Base-by-base conservation (phyloP, 1,140 invertebrate species). In the Calycopis cecrops region DNA sequence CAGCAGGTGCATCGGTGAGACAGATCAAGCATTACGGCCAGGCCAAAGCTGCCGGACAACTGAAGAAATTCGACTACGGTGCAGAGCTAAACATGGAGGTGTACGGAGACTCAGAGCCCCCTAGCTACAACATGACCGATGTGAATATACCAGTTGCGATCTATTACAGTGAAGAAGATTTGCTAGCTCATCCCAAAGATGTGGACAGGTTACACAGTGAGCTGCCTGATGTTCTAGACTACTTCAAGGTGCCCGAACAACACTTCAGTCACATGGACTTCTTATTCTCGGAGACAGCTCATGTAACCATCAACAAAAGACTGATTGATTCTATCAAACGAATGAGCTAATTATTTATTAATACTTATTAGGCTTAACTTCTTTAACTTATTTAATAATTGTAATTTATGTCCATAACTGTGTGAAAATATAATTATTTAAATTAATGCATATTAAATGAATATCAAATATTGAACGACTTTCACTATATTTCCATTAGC, bases 1-100 rank as follows among this genome's bases (percentile, higher is more conserved):
- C 96, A 0, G 92, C 94, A 9, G 95, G 95, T 17, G 91, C 93
- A 0, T 94, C 94, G 0, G 91, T 91, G 51, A 91, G 92, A 67
- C 93, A 95, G 71, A 79, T 97, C 18, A 87, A 94, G 40, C 93
- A 95, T 58, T 93, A 88, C 66, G 91, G 89, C 0, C 93, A 93
- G 67, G 82, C 88, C 4, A 89, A 88, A 3, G 84, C 86, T 9
- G 85, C 82, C 0, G 64, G 77, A 9, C 71, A 80, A 12, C 79
- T 86, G 60, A 67, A 72, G 6, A 88, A 87, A 65, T 91, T 79
- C 59, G 89, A 91, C 73, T 87, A 88, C 52, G 90, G 90, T 8
- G 67, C 69, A 35, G 66, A 85, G 35, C 69, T 81, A 14, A 91
- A 91, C 69, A 65, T 79, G 48, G 69, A 80, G 64, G 71, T 75